Evolutionary conservation across 2,888 invertebrate genomes (phyloP), one percentile per base, ranked within the genome.

Genomic region (Holacanthella duospinosa): DNA sequence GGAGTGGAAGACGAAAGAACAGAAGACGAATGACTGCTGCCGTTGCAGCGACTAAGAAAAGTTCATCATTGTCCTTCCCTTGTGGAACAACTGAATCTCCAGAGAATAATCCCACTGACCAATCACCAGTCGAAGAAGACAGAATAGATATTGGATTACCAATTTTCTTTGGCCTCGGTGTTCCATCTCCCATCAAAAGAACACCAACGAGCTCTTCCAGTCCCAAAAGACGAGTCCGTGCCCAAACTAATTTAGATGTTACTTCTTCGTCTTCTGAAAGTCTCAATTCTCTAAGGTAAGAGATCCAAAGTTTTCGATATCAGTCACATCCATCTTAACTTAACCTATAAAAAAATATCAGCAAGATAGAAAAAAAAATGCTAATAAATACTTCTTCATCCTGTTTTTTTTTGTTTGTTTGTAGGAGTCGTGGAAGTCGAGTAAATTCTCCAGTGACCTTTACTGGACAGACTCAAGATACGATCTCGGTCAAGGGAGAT

Each of bases 181-280:
- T n/a, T n/a, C n/a, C 16, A 36, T 9, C 16, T 36, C 36, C 82
- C 9, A 76, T 75, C 24, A 82, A 81, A 74, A 48, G 21, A 21
- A n/a, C 48, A 4, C 21, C 48, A 48, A 9, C 48, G 21, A 48
- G 48, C 21, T 48, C 48, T 57, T 43, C 82, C 25, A 83, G 83
- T 74, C 83, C 84, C 1, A 84, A 84, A 74, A 77, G 84, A 62
- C 77, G 84, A 66, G 77, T 80, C 9, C 76, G 81, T 53, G 79
- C 81, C 53, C 80, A 81, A 61, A 81, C 81, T 68, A 78, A 80
- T 26, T 77, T 82, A 54, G 76, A 77, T 36, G 73, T 72, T 54
- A 82, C 83, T 58, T 83, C 83, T 4, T 83, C 83, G 1, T 83
- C 83, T 55, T 82, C 83, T 1, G 84, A 84, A 70, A 84, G 83